Evolutionary conservation across 2,113 vertebrate genomes (phyloP).

Genomic region (Cephalopterus ornatus): DNA sequence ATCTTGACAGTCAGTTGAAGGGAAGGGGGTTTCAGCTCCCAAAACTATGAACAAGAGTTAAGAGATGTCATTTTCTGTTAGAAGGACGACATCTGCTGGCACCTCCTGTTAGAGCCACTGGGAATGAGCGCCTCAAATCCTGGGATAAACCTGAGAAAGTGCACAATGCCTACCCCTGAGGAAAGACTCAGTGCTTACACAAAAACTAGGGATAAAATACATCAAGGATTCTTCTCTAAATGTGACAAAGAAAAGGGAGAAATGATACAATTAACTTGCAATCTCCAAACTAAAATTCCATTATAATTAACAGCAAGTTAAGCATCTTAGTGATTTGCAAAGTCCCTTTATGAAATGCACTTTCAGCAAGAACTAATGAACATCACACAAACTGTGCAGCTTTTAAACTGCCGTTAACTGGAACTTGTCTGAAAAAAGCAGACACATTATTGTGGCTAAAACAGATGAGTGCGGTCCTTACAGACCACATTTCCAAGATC

Average conservation of each 20-base stretch:
- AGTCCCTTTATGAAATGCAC: neutral
- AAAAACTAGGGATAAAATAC: neutral
- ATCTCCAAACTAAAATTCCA: neutral
- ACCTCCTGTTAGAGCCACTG: neutral
- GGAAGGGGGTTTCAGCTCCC: neutral
- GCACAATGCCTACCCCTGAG: neutral
- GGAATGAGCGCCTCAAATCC: neutral
- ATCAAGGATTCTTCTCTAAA: neutral
- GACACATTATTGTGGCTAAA: neutral
- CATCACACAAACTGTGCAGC: neutral
- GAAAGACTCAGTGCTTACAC: neutral
- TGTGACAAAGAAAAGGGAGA: neutral
- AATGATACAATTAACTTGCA: neutral
- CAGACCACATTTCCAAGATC: neutral
- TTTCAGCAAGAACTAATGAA: neutral
- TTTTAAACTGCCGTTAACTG: neutral
- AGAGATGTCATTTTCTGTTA: neutral
- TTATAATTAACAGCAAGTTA: neutral
- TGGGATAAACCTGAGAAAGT: neutral
- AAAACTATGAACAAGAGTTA: neutral
- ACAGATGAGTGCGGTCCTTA: neutral
- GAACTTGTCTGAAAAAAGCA: neutral
- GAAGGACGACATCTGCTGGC: slow-evolving; percentile 45
- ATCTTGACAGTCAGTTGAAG: neutral
- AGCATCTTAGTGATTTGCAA: neutral